These are phyloP conservation scores for Lepidocyrtinus sp. DNA, from an alignment of 2,888 invertebrate genomes.

Conservation along the genomic window DNA sequence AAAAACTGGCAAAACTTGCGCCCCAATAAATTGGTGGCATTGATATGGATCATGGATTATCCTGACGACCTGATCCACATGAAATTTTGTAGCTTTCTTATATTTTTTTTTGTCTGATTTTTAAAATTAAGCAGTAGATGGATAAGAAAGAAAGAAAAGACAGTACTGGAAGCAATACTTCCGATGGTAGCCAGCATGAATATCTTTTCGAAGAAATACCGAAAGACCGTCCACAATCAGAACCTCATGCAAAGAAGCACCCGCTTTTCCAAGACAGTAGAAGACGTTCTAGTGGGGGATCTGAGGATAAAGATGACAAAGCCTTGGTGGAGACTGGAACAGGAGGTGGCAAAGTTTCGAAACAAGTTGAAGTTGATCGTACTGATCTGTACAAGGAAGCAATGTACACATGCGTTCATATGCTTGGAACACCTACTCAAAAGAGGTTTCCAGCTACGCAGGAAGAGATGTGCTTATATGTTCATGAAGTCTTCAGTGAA, in stretches of 20 bases:
- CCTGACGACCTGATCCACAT: not conserved
- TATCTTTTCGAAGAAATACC: conserved; percentile 31
- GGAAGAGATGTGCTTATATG: conserved; percentile 64
- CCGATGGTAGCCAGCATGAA: not conserved
- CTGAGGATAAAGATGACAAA: no score
- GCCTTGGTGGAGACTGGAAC: not conserved
- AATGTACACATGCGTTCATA: conserved; percentile 66
- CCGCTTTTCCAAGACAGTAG: not conserved
- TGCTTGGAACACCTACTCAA: conserved; percentile 59
- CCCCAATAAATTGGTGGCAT: not conserved
- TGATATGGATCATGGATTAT: not conserved
- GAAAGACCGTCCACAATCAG: conserved; percentile 15
- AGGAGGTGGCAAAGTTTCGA: not conserved
- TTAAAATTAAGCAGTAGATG: not conserved
- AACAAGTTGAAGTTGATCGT: conserved; percentile 31
- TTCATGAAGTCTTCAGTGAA: conserved; percentile 61
- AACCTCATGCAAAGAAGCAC: not conserved
- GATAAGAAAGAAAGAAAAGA: not conserved
- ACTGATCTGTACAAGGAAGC: conserved; percentile 65
- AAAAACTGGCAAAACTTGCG: not conserved
- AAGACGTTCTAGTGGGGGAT: not conserved
- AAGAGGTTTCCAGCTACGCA: conserved; percentile 60
- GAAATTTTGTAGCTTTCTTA: not conserved
- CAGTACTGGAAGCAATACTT: not conserved
- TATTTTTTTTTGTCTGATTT: not conserved